phyloP scores from a whole-genome alignment of 2,113 vertebrate species.

The Danionella cerebrum region DNA sequence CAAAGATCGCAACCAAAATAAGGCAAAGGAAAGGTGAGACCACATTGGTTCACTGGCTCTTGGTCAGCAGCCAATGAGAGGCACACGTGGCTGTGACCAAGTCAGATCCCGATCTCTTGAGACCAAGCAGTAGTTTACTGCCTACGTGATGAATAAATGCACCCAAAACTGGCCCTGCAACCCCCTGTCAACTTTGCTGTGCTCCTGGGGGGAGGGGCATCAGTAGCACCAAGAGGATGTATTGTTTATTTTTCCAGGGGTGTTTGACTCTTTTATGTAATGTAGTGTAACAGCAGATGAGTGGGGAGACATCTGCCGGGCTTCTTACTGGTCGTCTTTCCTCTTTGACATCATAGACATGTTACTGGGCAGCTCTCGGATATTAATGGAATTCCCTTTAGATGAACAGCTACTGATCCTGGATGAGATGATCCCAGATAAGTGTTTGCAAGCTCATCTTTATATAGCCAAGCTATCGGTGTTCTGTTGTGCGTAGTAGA shows the following conservation, averaged over 20 bases:
- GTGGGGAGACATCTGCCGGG: not conserved
- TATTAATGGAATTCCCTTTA: not conserved
- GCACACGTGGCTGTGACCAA: no score
- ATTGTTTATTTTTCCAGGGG: not conserved
- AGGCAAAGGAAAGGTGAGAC: no score
- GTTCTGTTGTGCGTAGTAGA: not conserved
- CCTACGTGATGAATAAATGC: no score
- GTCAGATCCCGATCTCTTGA: no score
- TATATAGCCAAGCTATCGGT: not conserved
- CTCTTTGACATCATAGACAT: not conserved
- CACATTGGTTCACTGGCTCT: no score
- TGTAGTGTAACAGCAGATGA: not conserved
- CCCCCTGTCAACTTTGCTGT: no score
- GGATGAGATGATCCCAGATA: not conserved
- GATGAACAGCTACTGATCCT: not conserved
- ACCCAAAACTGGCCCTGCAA: no score
- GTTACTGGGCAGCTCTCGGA: not conserved
- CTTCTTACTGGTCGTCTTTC: not conserved
- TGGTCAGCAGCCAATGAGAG: no score
- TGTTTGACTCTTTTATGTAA: not conserved
- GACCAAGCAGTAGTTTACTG: no score
- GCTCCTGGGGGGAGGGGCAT: no score
- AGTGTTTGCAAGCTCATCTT: not conserved
- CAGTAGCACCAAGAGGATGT: not conserved
- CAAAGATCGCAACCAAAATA: no score